Evolutionary conservation across 92 coral and sea anemone species (phyloP).

Genomic region (Diadumene lineata): DNA sequence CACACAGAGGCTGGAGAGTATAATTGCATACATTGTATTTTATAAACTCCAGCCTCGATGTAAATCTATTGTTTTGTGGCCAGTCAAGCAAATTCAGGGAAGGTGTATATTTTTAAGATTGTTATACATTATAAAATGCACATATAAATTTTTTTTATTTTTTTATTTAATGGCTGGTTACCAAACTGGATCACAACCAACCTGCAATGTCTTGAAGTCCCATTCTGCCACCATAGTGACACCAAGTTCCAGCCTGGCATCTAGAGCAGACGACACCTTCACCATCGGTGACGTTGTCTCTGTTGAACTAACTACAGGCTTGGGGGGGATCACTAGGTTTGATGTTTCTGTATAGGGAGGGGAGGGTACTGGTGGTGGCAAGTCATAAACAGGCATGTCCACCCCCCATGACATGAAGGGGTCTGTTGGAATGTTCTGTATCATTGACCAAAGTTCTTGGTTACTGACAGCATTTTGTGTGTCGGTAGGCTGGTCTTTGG

Average conservation of each 20-base stretch:
- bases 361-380: conserved; percentile 24
- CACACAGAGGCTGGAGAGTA: no score
- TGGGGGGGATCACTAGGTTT: conserved; percentile 22
- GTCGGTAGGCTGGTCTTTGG: neutral
- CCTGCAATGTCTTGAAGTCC: conserved; percentile 78
- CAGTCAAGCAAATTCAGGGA: neutral
- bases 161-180: neutral
- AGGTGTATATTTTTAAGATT: neutral
- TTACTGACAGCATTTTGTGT: neutral
- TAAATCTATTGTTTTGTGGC: no score
- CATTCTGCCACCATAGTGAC: conserved; percentile 97
- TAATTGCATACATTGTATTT: no score
- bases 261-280: conserved; percentile 84
- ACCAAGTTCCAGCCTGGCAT: conserved; percentile 87
- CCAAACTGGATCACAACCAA: conserved; percentile 7
- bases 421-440: conserved; percentile 11
- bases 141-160: no score
- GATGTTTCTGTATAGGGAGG: conserved; percentile 19
- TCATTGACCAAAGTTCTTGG: conserved; percentile 14
- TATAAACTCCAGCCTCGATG: no score
- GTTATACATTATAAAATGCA: neutral
- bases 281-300: conserved; percentile 33
- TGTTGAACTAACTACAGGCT: conserved; percentile 1
- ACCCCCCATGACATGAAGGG: neutral
- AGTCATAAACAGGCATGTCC: conserved; percentile 8